A percentile compares a stretch with the other conserved stretches of the same genome.
phyloP scores from a whole-genome alignment of 2,797 vertebrate species.

The Triplophysa yarkandensis region DNA sequence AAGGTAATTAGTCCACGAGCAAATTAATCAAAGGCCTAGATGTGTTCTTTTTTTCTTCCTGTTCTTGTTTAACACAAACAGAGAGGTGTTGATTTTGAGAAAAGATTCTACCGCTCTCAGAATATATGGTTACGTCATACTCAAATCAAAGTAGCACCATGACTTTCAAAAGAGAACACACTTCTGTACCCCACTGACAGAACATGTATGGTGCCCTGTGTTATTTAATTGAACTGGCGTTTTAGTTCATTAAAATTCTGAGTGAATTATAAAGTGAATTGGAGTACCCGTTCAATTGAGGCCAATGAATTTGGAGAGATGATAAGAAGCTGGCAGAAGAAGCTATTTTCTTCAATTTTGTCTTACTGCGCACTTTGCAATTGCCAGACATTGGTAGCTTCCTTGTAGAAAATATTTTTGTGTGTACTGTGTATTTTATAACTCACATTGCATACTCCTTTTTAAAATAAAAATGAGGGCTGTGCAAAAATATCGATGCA shows the following conservation, averaged over 20 bases:
- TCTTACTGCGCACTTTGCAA: background rate
- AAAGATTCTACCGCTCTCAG: conserved; percentile 26
- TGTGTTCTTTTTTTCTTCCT: conserved; percentile 32
- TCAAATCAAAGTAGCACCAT: background rate
- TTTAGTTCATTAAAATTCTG: conserved; percentile 26
- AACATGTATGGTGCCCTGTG: background rate
- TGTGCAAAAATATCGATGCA: background rate
- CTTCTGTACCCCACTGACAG: background rate
- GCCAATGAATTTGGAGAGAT: conserved; percentile 31
- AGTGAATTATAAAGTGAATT: conserved; percentile 16
- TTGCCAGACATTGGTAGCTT: background rate
- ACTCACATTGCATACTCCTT: background rate
- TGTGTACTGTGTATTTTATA: background rate
- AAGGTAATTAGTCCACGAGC: conserved; percentile 54
- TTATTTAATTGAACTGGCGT: background rate
- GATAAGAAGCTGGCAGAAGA: conserved; percentile 35
- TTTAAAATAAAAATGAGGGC: background rate
- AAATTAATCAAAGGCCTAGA: conserved; percentile 32
- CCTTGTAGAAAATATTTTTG: background rate
- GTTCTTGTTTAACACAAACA: conserved; percentile 34
- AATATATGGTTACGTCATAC: conserved; percentile 32
- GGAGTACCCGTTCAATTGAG: conserved; percentile 7
- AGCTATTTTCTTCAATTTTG: conserved; percentile 24
- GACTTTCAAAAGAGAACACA: background rate
- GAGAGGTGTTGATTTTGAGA: conserved; percentile 44